phyloP scores from a whole-genome alignment of 2,113 vertebrate genomes.

The Trichomycterus rosablanca region DNA sequence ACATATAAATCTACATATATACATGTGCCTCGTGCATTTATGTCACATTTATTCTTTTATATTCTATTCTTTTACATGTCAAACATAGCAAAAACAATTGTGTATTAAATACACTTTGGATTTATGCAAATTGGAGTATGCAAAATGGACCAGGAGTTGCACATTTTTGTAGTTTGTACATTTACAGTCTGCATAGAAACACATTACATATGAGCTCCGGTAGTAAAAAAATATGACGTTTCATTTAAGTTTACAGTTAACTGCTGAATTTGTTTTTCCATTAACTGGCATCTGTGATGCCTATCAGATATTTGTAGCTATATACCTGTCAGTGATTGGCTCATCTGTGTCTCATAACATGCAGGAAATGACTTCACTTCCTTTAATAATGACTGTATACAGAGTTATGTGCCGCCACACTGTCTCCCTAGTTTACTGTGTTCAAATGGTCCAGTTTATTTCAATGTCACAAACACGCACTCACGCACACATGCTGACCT shows the following conservation, averaged over 20 bases:
- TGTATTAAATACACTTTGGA: too few species aligned
- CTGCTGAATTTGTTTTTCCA: background rate
- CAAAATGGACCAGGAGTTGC: too few species aligned
- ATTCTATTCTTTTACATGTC: too few species aligned
- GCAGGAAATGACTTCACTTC: constrained; percentile 40
- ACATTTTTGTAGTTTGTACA: too few species aligned
- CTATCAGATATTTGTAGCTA: constrained; percentile 17
- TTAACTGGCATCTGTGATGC: constrained; percentile 14
- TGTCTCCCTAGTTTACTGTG: constrained; percentile 31
- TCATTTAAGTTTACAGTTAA: constrained; percentile 3
- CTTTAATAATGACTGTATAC: constrained; percentile 43
- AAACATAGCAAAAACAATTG: too few species aligned
- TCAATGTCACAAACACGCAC: constrained; percentile 10
- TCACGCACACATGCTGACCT: constrained; percentile 4
- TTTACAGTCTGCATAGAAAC: too few species aligned
- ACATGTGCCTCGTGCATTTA: too few species aligned
- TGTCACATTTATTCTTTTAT: too few species aligned
- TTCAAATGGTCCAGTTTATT: constrained; percentile 4
- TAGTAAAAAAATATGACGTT: too few species aligned
- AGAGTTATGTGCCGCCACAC: constrained; percentile 37
- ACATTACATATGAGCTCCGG: too few species aligned
- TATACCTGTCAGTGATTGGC: constrained; percentile 27
- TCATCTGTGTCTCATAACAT: constrained; percentile 44
- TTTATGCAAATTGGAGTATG: too few species aligned
- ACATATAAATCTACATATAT: too few species aligned